Conservation (phyloP, 2,888 invertebrate species). For the Xestia sexstrigata region DNA sequence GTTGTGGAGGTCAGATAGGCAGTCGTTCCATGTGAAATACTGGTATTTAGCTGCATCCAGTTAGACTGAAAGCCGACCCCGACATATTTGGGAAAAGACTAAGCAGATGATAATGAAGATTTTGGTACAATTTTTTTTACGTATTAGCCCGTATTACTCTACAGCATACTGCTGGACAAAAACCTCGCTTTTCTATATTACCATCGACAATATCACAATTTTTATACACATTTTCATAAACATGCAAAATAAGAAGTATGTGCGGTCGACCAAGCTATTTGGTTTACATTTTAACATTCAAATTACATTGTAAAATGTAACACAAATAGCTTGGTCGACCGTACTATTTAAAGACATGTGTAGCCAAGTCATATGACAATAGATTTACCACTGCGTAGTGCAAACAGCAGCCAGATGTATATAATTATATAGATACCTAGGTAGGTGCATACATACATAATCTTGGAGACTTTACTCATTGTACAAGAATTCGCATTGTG, state of each 20-base stretch:
- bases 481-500: slow-evolving; percentile 57
- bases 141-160: background rate
- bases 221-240: background rate
- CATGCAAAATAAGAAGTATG: background rate
- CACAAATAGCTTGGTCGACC: too few species aligned
- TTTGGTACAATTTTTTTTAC: too few species aligned
- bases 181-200: background rate
- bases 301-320: too few species aligned
- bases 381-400: background rate
- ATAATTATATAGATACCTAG: background rate
- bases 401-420: background rate
- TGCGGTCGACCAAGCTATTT: too few species aligned
- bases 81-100: too few species aligned
- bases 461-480: slow-evolving; percentile 40
- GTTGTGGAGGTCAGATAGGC: too few species aligned
- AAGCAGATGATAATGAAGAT: too few species aligned
- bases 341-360: too few species aligned
- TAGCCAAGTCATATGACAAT: background rate
- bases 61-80: too few species aligned
- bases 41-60: too few species aligned
- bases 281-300: too few species aligned
- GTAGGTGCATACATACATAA: background rate
- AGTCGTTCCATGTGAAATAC: too few species aligned
- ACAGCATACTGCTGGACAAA: background rate
- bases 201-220: background rate